Base-by-base conservation (phyloP, 2,888 invertebrate genomes). In the Agelastica alni region DNA sequence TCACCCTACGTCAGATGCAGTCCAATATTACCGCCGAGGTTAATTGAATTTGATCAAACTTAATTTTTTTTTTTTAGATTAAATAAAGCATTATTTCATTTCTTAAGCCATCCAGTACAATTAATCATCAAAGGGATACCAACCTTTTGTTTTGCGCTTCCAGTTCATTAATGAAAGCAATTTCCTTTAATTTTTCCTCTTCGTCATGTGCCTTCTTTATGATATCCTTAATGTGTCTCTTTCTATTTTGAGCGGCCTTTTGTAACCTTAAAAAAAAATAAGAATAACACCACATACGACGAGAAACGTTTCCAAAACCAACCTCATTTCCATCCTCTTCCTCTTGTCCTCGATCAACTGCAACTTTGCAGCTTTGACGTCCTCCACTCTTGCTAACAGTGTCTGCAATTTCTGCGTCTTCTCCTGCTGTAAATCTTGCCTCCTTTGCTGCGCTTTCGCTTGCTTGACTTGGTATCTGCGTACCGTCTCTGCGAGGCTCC, bases 121-220 rank as follows among this genome's bases (percentile, higher is more conserved):
- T n/a, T n/a, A n/a, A n/a, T n/a, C n/a, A n/a, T n/a, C n/a, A n/a
- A n/a, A n/a, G n/a, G n/a, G n/a, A n/a, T n/a, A n/a, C n/a, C 44
- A 62, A 73, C 73, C 73, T 80, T 67, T 95, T 89, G 74, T 97
- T 96, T 77, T 96, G 94, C 0, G 95, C 96, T 72, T 96, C 96
- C 32, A 98, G 78, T 65, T 92, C 92, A 74, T 96, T 98, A 54
- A 98, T 98, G 74, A 98, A 98, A 9, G 96, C 96, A 48, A 98
- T 97, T 80, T 99, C 98, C 60, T 93, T 91, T 3, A 95, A 84
- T 74, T 97, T 97, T 54, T 94, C 93, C 65, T 98, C 97, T 73
- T 98, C 98, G 67, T 98, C 97, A 70, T 96, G 96, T 0, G 98
- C 98, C 75, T 97, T 97, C 63, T 90, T 86, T 1, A 96, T 89